Conservation (phyloP, 2,113 vertebrate genomes). For the Heliornis fulica region DNA sequence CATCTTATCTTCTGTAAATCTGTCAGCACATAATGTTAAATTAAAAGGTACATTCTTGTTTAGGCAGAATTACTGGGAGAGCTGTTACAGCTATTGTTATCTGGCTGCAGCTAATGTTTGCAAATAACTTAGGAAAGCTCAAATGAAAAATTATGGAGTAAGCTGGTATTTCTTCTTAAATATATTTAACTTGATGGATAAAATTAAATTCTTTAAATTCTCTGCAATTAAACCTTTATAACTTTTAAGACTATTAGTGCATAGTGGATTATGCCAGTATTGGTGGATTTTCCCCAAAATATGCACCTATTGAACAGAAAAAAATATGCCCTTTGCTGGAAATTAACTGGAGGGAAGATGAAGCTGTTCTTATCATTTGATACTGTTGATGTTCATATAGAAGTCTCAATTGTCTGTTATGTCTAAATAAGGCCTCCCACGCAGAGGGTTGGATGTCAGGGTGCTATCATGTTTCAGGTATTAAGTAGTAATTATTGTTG, state of each 20-base stretch:
- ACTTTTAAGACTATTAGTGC: background rate
- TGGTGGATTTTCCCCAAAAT: too few relatives aligned
- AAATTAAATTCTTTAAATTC: slow-evolving; percentile 7
- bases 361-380: slow-evolving; percentile 18
- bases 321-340: slow-evolving; percentile 31
- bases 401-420: background rate
- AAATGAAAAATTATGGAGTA: background rate
- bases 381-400: background rate
- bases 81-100: slow-evolving; percentile 15
- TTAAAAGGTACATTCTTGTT: background rate
- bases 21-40: background rate
- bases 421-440: slow-evolving; percentile 29
- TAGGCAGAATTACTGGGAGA: slow-evolving; percentile 21
- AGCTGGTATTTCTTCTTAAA: slow-evolving; percentile 7
- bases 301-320: background rate
- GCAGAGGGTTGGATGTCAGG: background rate
- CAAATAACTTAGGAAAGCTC: slow-evolving; percentile 34
- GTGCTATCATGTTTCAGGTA: background rate
- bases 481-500: slow-evolving; percentile 12
- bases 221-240: background rate
- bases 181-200: background rate
- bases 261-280: too few relatives aligned
- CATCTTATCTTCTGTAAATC: background rate
- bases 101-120: slow-evolving; percentile 37
- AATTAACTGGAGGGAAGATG: background rate